phyloP scores from a whole-genome alignment of 2,113 vertebrate species.

The Periophthalmus modestus region DNA sequence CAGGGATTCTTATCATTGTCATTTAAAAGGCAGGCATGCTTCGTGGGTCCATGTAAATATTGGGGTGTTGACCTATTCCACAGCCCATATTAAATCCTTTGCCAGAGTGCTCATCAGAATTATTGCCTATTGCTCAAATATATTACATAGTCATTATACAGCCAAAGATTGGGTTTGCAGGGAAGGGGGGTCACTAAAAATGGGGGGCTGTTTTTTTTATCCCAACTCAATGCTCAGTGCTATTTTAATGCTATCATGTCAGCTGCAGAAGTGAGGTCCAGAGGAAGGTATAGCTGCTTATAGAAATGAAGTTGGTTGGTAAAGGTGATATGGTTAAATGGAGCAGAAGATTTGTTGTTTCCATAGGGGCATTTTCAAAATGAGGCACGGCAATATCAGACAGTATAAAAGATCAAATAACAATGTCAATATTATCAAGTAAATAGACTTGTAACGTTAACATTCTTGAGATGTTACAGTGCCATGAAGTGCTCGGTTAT shows the following conservation, averaged over 20 bases:
- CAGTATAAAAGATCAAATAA: no score
- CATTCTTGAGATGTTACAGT: no score
- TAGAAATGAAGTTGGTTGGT: background rate
- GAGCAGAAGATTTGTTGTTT: no score
- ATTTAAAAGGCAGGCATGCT: background rate
- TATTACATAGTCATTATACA: background rate
- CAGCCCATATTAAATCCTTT: background rate
- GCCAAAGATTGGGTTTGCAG: background rate
- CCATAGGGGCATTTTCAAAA: no score
- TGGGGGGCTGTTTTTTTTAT: constrained; percentile 3
- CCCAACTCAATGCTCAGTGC: background rate
- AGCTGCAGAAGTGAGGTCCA: background rate
- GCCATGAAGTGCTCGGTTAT: background rate
- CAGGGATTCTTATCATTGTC: background rate
- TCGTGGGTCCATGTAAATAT: constrained; percentile 2
- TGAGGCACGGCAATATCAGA: no score
- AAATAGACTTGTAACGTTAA: no score
- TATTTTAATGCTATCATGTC: background rate
- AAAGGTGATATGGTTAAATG: background rate
- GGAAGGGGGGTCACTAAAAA: background rate
- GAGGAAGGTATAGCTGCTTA: background rate
- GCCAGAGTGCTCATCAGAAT: background rate
- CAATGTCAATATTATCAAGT: no score
- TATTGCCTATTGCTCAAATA: background rate
- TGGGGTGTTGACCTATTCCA: background rate